Evolutionary conservation across 2,113 vertebrate species (phyloP), one percentile per base, ranked within the genome.

Genomic region (Oxyura jamaicensis): DNA sequence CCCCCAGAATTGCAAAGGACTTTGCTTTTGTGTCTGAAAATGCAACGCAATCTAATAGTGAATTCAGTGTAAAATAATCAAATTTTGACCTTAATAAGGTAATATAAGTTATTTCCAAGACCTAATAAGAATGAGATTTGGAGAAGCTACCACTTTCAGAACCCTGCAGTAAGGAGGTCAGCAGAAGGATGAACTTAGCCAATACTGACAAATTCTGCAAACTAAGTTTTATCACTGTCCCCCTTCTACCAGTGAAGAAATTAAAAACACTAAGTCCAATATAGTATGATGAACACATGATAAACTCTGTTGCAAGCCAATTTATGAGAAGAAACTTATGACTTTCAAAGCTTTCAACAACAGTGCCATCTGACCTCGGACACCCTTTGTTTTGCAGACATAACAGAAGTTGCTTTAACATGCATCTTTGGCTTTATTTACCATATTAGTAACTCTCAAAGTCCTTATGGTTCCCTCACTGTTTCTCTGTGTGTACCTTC

Each of bases 51-150:
- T 66, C 35, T 78, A 80, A 72, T 31, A 59, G 26, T 4, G 5
- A 86, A 63, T 28, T 87, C 53, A 36, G 14, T 39, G 44, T 65
- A 95, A 93, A 94, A 93, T 58, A 94, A 85, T 71, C 21, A 83
- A 65, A 83, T 78, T 93, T 8, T 63, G n/a, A 88, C 69, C n/a
- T 73, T 68, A 91, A 92, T 58, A 23, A 86, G 59, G 39, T 26
- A 68, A 88, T 83, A 82, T 83, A 83, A 44, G 75, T 56, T 81
- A 67, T 74, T 90, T 59, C 35, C 36, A 50, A 84, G 74, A 56
- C 42, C 35, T 67, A 78, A 55, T 8, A 73, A 4, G 20, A 71
- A 62, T 29, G n/a, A 92, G 14, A 71, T 53, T 1, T 2, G 73
- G 44, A 80, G 21, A 50, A 73, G 26, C 13, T 36, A 23, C 5